Evolutionary conservation across 2,113 vertebrate species (phyloP).

Genomic region (Hemiprocne comata): DNA sequence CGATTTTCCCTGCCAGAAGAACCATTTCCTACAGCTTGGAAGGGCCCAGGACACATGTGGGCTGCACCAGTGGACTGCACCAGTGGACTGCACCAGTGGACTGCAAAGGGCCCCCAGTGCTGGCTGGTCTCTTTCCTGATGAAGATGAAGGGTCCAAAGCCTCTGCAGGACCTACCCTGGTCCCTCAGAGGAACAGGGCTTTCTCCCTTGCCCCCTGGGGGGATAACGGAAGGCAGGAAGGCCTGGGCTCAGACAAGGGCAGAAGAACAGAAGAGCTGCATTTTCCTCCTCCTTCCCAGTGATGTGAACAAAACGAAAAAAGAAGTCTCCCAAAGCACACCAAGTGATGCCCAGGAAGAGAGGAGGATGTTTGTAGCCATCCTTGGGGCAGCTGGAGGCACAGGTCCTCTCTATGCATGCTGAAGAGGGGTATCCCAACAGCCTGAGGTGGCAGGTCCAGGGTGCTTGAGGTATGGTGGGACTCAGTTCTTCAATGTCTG

Average conservation of each 20-base stretch:
- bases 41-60: not conserved
- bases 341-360: not conserved
- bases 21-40: not conserved
- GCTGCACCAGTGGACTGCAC: not conserved
- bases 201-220: not conserved
- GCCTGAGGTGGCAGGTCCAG: not conserved
- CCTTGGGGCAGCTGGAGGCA: not conserved
- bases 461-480: not conserved
- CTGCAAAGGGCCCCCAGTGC: not conserved
- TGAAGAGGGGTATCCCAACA: not conserved
- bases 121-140: not conserved
- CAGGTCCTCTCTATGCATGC: rapidly evolving
- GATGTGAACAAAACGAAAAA: not conserved
- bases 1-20: not conserved
- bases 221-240: not conserved
- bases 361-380: not conserved
- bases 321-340: not conserved
- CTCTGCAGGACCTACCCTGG: not conserved
- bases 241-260: not conserved
- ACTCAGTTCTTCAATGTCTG: not conserved
- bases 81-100: not conserved
- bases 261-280: not conserved
- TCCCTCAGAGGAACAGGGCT: not conserved
- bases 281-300: not conserved
- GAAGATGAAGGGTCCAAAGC: not conserved